Percentiles rank a stretch among this genome's conserved stretches.
Evolutionary conservation across 2,113 vertebrate species (phyloP).

Genomic region (Synchiropus splendidus): DNA sequence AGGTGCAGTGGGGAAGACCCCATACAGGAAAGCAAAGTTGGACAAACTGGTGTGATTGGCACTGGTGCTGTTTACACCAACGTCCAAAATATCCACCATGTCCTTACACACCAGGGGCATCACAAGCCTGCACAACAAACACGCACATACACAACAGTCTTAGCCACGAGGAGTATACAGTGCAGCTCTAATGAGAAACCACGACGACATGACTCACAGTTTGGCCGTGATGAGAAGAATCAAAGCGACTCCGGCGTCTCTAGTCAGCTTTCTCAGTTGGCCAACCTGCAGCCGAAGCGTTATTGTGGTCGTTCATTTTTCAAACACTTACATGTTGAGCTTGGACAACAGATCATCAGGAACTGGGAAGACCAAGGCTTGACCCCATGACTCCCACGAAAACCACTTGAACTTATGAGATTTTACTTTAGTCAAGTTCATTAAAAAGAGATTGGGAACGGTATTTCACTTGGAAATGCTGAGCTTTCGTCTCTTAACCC

Average conservation of each 20-base stretch:
- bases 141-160: too few relatives aligned
- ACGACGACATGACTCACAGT: slow-evolving; percentile 77
- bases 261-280: slow-evolving; percentile 82
- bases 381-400: too few relatives aligned
- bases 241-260: slow-evolving; percentile 83
- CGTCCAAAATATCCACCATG: slow-evolving; percentile 90
- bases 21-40: slow-evolving; percentile 96
- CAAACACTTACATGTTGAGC: neutral
- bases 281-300: slow-evolving; percentile 57
- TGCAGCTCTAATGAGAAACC: neutral
- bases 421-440: too few relatives aligned
- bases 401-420: too few relatives aligned
- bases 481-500: too few relatives aligned
- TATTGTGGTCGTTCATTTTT: neutral
- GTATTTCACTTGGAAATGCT: too few relatives aligned
- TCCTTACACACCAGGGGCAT: slow-evolving; percentile 93
- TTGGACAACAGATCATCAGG: too few relatives aligned
- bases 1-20: slow-evolving; percentile 90
- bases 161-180: slow-evolving; percentile 1
- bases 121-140: slow-evolving; percentile 68
- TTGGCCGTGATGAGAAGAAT: slow-evolving; percentile 97
- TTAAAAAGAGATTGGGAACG: too few relatives aligned
- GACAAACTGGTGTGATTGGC: slow-evolving; percentile 90
- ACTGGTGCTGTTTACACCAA: slow-evolving; percentile 57
- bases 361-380: too few relatives aligned